Evolutionary conservation across 2,888 invertebrate genomes (phyloP), one percentile per base, ranked within the genome.

Genomic region (Lydus trimaculatus): DNA sequence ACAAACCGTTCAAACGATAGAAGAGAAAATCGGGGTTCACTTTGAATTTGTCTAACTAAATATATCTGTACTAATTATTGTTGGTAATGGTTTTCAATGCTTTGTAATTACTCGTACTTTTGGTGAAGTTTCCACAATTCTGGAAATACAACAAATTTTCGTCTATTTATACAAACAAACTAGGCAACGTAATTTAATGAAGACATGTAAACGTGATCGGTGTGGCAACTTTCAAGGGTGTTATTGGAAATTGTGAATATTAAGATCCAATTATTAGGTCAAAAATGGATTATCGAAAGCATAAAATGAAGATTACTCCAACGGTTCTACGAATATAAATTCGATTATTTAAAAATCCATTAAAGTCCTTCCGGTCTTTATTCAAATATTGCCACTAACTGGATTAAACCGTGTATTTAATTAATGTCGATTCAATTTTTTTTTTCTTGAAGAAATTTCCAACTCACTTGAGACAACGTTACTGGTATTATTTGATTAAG

Each of bases 61-160:
- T 67, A 67, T 59, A 61, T 52, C 39, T 39, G 28, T 25, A 59
- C 56, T 67, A 64, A 67, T 68, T 64, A 64, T 64, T 60, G 58
- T 56, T 64, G 23, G 17, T 58, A 52, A 67, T 56, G 23, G 25
- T 23, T 56, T 23, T 20, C 48, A 52, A 52, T 23, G 7, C 52
- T 23, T 52, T 52, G 23, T 52, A 52, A 52, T 52, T 52, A 52
- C 23, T 5, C 25, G 23, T 13, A 52, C n/a, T 2, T 23, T 13
- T 13, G 13, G 48, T 2, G 11, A 23, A 20, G 48, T 9, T 9
- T 23, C 4, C 9, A 52, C 48, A 8, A 52, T 52, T 28, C 28
- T 2, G 8, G 23, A 20, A 11, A 20, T 5, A 8, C 43, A 43
- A 43, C n/a, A 43, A 43, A n/a, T 43, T 43, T n/a, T 4, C 28